A percentile compares a stretch with the other conserved stretches of the same genome.
Conservation (phyloP, 2,113 vertebrate species). For the Galbula dea region DNA sequence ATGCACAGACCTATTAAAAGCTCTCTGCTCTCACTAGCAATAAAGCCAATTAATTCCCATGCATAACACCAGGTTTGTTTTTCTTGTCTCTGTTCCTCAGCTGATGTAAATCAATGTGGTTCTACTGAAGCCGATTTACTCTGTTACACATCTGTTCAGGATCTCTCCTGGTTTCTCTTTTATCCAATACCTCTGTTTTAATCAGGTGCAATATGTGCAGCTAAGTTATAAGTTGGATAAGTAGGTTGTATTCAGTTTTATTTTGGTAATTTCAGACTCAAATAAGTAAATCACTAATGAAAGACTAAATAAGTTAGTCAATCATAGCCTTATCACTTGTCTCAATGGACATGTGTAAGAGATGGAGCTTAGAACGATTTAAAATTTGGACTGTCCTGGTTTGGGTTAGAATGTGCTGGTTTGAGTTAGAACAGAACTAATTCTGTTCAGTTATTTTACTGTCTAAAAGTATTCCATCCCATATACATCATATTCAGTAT, state of each 20-base stretch:
- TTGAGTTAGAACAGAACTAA: too few relatives aligned
- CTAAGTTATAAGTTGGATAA: background rate
- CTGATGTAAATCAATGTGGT: background rate
- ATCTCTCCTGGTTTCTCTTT: background rate
- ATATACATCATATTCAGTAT: too few relatives aligned
- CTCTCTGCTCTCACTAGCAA: background rate
- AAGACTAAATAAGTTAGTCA: background rate
- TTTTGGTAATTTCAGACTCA: background rate
- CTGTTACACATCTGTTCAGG: background rate
- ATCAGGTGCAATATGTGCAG: background rate
- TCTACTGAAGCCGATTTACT: background rate
- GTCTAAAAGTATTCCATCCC: too few relatives aligned
- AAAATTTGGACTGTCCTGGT: too few relatives aligned
- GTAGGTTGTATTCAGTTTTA: background rate
- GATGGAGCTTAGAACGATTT: background rate
- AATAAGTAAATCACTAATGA: background rate
- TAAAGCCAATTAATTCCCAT: background rate
- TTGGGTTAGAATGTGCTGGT: too few relatives aligned
- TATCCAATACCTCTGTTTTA: background rate
- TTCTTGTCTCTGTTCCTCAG: background rate
- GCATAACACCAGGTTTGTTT: background rate
- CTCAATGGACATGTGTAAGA: background rate
- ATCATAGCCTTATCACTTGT: background rate
- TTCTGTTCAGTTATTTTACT: too few relatives aligned
- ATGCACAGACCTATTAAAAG: background rate